Conservation (phyloP, 1,140 invertebrate species). For the Drosophila athabasca region DNA sequence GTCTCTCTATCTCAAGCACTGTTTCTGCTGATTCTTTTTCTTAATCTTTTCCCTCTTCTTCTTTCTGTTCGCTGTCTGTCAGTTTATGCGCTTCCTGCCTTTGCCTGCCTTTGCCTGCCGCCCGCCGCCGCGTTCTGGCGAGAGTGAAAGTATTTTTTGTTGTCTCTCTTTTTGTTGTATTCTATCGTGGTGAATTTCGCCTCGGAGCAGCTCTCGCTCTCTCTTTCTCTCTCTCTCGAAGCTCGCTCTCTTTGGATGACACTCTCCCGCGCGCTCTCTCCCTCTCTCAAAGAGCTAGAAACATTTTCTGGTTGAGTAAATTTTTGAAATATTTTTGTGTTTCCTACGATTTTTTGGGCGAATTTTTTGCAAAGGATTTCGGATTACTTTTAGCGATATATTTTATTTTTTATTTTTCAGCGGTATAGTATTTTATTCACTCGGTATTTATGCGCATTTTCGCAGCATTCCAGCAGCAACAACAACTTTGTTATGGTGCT, state of each 20-base stretch:
- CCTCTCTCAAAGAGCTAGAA: conserved; percentile 38
- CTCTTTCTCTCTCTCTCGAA: too few species aligned
- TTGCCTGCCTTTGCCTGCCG: conserved; percentile 72
- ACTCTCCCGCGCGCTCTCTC: conserved; percentile 2
- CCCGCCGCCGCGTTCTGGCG: conserved; percentile 77
- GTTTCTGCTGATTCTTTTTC: conserved; percentile 1
- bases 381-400: background rate
- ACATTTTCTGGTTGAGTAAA: conserved; percentile 56
- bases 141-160: conserved; percentile 72
- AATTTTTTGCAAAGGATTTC: background rate
- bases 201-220: background rate
- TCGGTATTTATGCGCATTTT: background rate
- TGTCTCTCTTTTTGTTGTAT: conserved; percentile 32
- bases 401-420: background rate
- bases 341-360: conserved; percentile 2
- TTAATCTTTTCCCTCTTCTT: conserved; percentile 10
- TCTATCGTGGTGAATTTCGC: conserved; percentile 51
- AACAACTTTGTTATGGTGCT: too few species aligned
- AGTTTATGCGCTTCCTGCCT: conserved; percentile 75
- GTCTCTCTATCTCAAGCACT: conserved; percentile 1
- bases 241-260: background rate
- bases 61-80: conserved; percentile 49
- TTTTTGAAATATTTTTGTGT: conserved; percentile 37
- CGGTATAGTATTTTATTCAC: background rate
- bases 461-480: too few species aligned